Base-by-base conservation (phyloP, 1,140 invertebrate genomes). In the Thrips palmi region DNA sequence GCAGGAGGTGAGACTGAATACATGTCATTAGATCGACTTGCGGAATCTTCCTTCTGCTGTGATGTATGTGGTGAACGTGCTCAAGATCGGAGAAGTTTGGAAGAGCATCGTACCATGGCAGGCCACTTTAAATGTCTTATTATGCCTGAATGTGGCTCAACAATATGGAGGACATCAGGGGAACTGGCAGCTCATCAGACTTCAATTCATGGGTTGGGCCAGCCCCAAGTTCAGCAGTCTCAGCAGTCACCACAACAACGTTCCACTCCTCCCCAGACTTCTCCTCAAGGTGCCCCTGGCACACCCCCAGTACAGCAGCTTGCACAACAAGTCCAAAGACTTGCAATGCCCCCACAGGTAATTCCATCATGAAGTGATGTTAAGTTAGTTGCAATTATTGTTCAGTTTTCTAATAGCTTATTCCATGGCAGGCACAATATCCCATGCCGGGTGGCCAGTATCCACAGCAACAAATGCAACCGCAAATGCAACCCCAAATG, bases 271-370 rank as follows among this genome's bases (percentile, higher is more conserved):
- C 45, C 44, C 4, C 39, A 34, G n/a, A n/a, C n/a, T n/a, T n/a
- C n/a, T n/a, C n/a, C n/a, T n/a, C n/a, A n/a, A n/a, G 31, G 31
- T 2, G 6, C 15, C 27, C n/a, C n/a, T n/a, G n/a, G n/a, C n/a
- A n/a, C 60, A n/a, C 57, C 56, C n/a, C 59, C 58, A 0, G 59
- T 63, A 3, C 60, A 63, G 37, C 62, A 65, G 40, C 42, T 63
- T n/a, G 60, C 57, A 2, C 62, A 64, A 38, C 61, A 64, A 43
- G 60, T 47, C 24, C 32, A 11, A 3, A 6, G 35, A 17, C 33
- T 18, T 14, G 20, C 19, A 32, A 38, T 37, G 37, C 62, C 5
- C 60, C 59, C 59, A 18, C 44, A 60, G 25, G n/a, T 18, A 3
- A 41, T 59, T 58, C 2, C 58, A 57, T 40, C 35, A 52, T 12